A percentile compares a stretch with the other conserved stretches of the same genome.
These are phyloP conservation scores for Butorides virescens DNA, from an alignment of 2,113 vertebrate species.

Conservation along the genomic window DNA sequence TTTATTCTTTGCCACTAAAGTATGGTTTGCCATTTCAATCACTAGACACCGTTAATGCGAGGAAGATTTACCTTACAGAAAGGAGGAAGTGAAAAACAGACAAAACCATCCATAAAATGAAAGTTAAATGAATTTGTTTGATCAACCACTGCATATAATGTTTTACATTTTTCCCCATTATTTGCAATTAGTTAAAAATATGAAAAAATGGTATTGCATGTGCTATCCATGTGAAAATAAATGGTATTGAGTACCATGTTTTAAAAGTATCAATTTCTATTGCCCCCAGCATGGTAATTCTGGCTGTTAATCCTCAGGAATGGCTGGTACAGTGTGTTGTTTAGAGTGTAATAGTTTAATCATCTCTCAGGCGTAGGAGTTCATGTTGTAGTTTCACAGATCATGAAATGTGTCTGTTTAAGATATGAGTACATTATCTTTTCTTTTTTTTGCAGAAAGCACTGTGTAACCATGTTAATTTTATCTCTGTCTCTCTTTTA, in stretches of 20 bases:
- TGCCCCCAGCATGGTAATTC: background rate
- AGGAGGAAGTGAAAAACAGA: background rate
- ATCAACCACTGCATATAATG: background rate
- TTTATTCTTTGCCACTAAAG: background rate
- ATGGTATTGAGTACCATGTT: background rate
- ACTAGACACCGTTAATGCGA: background rate
- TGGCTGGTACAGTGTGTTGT: background rate
- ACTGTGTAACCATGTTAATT: background rate
- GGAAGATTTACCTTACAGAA: background rate
- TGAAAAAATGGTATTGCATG: background rate
- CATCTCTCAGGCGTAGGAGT: conserved; percentile 28
- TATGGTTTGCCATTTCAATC: background rate
- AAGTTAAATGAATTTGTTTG: background rate
- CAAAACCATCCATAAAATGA: background rate
- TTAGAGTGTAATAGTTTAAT: conserved; percentile 59
- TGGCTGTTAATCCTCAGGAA: conserved; percentile 10
- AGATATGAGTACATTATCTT: conserved; percentile 37
- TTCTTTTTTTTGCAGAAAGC: background rate
- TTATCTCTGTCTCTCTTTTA: conserved; percentile 14
- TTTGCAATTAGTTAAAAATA: background rate
- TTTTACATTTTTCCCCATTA: background rate
- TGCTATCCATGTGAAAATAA: background rate
- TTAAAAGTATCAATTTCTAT: background rate
- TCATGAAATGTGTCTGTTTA: conserved; percentile 64
- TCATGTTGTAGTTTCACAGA: conserved; percentile 53